phyloP scores from a whole-genome alignment of 2,797 vertebrate genomes.

The Aviceda cuculoides region DNA sequence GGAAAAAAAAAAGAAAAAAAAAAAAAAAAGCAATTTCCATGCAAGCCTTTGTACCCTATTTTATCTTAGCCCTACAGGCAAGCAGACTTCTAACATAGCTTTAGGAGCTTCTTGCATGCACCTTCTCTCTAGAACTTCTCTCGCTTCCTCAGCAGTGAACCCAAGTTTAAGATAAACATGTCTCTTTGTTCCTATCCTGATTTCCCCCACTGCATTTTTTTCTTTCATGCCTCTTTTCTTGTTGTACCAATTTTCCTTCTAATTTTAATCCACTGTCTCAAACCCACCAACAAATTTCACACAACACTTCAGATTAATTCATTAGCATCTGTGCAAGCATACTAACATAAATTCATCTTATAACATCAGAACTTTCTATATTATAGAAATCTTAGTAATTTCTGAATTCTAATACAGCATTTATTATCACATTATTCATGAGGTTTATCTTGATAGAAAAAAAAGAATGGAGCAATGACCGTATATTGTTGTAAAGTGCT shows the following conservation, averaged over 20 bases:
- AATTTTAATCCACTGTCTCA: slow-evolving; percentile 39
- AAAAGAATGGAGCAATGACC: not conserved
- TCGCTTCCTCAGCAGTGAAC: not conserved
- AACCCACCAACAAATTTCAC: slow-evolving; percentile 40
- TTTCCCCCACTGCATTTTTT: not conserved
- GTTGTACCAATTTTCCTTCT: not conserved
- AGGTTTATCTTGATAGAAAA: slow-evolving; percentile 33
- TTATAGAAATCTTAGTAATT: not conserved
- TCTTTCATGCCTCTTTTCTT: slow-evolving; percentile 1
- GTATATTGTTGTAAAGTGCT: slow-evolving; percentile 43
- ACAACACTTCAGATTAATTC: slow-evolving; percentile 43
- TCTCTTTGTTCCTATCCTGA: not conserved
- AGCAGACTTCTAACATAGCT: slow-evolving; percentile 15
- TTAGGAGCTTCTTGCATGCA: not conserved
- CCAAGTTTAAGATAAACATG: not conserved
- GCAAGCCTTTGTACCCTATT: not conserved
- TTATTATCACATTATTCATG: slow-evolving; percentile 40
- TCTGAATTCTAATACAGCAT: not conserved
- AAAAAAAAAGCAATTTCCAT: not conserved
- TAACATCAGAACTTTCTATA: not conserved
- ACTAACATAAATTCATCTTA: not conserved
- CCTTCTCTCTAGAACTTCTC: slow-evolving; percentile 20
- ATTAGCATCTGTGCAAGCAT: slow-evolving; percentile 23
- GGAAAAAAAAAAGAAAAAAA: not conserved
- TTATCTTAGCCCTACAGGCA: slow-evolving; percentile 54